phyloP scores from a whole-genome alignment of 2,113 vertebrate species.

The Myrmophylax atrothorax region DNA sequence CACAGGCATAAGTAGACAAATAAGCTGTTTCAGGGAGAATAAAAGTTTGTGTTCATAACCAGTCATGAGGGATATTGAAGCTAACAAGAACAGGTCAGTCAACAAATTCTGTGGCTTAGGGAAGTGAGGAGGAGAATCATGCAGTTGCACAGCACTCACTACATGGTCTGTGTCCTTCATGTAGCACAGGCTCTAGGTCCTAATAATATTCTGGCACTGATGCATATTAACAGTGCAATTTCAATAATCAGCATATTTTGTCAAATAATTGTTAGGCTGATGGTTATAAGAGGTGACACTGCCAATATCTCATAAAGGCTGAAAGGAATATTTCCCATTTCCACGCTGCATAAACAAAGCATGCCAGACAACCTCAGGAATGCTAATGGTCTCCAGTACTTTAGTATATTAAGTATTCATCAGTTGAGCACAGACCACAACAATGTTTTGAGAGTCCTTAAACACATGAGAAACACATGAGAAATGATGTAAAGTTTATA shows the following conservation, averaged over 20 bases:
- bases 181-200: not conserved
- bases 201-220: constrained; percentile 51
- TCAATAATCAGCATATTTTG: constrained; percentile 72
- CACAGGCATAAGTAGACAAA: not conserved
- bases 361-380: constrained; percentile 58
- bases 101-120: not conserved
- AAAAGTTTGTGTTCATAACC: not conserved
- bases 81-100: not conserved
- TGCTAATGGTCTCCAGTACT: constrained; percentile 57
- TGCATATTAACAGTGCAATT: constrained; percentile 43
- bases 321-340: constrained; percentile 63
- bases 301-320: constrained; percentile 50
- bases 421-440: constrained; percentile 35
- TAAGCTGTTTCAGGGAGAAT: not conserved
- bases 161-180: not conserved
- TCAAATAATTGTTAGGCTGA: constrained; percentile 68
- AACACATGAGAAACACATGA: constrained; percentile 52
- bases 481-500: constrained; percentile 47
- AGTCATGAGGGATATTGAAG: not conserved
- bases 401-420: constrained; percentile 60
- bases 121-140: not conserved
- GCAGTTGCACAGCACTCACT: not conserved
- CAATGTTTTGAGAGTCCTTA: constrained; percentile 42
- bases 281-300: constrained; percentile 64
- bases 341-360: constrained; percentile 62